phyloP scores from a whole-genome alignment of 2,113 vertebrate genomes.

The Actinemys pallida region DNA sequence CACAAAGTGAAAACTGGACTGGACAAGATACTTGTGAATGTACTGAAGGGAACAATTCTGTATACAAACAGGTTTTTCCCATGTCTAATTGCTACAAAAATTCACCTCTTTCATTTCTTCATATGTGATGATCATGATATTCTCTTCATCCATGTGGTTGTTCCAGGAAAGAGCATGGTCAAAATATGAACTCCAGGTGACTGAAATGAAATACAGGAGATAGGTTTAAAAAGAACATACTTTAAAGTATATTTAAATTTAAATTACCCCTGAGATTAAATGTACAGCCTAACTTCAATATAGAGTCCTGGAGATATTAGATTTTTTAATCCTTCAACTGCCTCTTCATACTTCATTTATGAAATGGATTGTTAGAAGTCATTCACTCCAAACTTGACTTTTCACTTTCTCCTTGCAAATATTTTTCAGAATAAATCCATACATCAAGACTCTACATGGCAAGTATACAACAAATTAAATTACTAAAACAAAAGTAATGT shows the following conservation, averaged over 20 bases:
- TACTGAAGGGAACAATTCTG: neutral
- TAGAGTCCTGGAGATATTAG: neutral
- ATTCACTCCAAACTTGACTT: neutral
- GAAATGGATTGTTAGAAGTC: neutral
- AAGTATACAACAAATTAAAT: neutral
- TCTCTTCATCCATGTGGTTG: constrained; percentile 79
- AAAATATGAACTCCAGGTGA: constrained; percentile 86
- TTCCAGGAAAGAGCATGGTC: constrained; percentile 84
- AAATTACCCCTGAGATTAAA: neutral
- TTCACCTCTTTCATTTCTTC: constrained; percentile 86
- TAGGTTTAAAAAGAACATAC: neutral
- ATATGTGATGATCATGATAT: constrained; percentile 81
- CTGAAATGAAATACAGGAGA: constrained; percentile 62
- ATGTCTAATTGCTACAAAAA: neutral
- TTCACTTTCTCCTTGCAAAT: neutral
- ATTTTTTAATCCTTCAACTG: neutral
- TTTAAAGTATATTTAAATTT: neutral
- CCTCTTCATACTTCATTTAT: neutral
- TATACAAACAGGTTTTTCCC: neutral
- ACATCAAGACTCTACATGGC: neutral
- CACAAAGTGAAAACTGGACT: neutral
- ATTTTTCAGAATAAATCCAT: neutral
- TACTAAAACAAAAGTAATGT: neutral
- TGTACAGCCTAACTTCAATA: neutral
- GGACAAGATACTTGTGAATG: neutral